Evolutionary conservation across 2,113 vertebrate genomes (phyloP), one percentile per base, ranked within the genome.

Genomic region (Thamnophis sirtalis): DNA sequence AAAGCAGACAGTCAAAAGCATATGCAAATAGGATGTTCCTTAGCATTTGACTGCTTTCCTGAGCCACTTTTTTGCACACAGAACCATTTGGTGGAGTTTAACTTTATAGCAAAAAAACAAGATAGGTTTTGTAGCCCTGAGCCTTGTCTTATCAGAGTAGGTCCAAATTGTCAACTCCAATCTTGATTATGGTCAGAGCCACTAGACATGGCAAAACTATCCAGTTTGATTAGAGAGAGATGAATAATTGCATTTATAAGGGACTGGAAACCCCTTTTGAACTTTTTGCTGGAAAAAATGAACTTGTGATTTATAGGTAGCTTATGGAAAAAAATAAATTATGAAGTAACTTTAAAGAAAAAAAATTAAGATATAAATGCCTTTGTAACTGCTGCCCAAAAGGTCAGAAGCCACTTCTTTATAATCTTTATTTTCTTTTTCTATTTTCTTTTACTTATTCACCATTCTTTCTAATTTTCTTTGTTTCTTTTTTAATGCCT

Each of bases 101-200:
- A 49, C 22, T 24, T 86, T 28, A 49, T 50, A 86, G 48, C 13
- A 50, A 50, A 85, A 86, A 28, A 43, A 13, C 17, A 13, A 51
- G 26, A 5, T 51, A 50, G 6, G 5, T 86, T 26, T 49, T 10
- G 24, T 50, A 51, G 1, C 24, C 24, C 84, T 86, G 10, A 50
- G 24, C 22, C 26, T 50, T 86, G 48, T 26, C 48, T n/a, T n/a
- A 5, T 6, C 50, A 87, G 56, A 85, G 38, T 58, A 89, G 19
- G 53, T 54, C 68, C 60, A 55, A 21, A 48, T 54, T 84, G 43
- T 90, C 88, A 94, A 89, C 93, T 86, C 33, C 86, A 93, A 48
- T 90, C 15, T 50, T 5, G 93, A 50, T 80, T 80, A 80, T 80
- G 17, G 33, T 21, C 73, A 68, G 63, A 68, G 5, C 28, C 13